A percentile compares a stretch with the other conserved stretches of the same genome.
phyloP scores from a whole-genome alignment of 1,140 invertebrate species.

The Drosophila sulfurigaster region DNA sequence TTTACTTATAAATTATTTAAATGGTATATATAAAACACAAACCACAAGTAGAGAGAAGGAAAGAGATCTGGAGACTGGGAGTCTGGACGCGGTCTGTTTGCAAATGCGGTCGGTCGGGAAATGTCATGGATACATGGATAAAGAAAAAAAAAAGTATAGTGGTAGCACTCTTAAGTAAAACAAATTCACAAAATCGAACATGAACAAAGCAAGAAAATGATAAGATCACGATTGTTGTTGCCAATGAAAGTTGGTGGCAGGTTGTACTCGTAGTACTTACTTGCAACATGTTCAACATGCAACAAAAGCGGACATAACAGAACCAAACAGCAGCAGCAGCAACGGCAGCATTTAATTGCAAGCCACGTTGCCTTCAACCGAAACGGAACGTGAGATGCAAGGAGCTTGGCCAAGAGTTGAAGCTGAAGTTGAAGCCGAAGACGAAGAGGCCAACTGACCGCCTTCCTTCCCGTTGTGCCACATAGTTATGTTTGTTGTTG shows the following conservation, averaged over 20 bases:
- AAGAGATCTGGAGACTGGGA: conserved; percentile 20
- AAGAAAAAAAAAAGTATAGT: conserved; percentile 45
- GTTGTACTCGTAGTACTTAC: conserved; percentile 43
- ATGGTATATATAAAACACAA: conserved; percentile 75
- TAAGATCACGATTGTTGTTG: conserved; percentile 75
- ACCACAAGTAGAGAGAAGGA: neutral
- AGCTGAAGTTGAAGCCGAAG: neutral
- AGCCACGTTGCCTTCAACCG: conserved; percentile 70
- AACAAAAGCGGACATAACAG: conserved; percentile 51
- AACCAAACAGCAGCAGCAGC: conserved; percentile 32
- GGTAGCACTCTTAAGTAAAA: conserved; percentile 60
- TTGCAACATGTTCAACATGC: conserved; percentile 59
- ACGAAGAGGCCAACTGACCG: conserved; percentile 37
- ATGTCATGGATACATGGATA: conserved; percentile 57
- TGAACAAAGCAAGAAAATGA: conserved; percentile 78
- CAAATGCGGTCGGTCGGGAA: conserved; percentile 78
- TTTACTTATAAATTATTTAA: conserved; percentile 81
- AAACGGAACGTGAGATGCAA: conserved; percentile 38
- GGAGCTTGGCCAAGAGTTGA: neutral
- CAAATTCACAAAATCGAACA: conserved; percentile 82
- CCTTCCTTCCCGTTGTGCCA: conserved; percentile 51
- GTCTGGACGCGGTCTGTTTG: conserved; percentile 77
- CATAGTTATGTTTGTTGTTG: conserved; percentile 37
- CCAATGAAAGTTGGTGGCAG: conserved; percentile 70
- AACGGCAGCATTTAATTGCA: conserved; percentile 71